phyloP scores from a whole-genome alignment of 2,113 vertebrate genomes.

The Nerophis ophidion region DNA sequence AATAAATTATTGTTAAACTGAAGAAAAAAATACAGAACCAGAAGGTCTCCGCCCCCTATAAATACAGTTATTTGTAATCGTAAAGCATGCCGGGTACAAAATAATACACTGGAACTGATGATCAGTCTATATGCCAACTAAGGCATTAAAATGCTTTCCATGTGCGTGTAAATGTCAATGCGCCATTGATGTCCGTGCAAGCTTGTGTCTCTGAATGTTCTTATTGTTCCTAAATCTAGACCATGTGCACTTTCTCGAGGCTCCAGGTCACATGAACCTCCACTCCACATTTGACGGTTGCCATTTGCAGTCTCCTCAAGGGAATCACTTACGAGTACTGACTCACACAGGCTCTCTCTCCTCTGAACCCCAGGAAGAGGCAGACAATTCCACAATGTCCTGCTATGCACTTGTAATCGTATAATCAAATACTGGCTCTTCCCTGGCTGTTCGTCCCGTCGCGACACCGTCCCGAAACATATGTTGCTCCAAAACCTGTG shows the following conservation, averaged over 20 bases:
- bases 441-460: no score
- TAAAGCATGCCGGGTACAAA: background rate
- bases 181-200: background rate
- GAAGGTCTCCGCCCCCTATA: background rate
- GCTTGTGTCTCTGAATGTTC: slow-evolving; percentile 21
- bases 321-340: slow-evolving; percentile 17
- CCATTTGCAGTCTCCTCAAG: slow-evolving; percentile 51
- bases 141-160: background rate
- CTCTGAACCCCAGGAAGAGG: background rate
- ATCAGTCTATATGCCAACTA: background rate
- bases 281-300: slow-evolving; percentile 40
- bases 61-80: background rate
- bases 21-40: background rate
- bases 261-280: slow-evolving; percentile 60
- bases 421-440: background rate
- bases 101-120: background rate
- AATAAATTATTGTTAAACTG: background rate
- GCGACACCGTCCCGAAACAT: no score
- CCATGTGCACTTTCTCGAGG: slow-evolving; percentile 43
- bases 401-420: slow-evolving; percentile 15
- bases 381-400: slow-evolving; percentile 27
- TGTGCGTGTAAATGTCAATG: background rate
- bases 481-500: no score
- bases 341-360: background rate
- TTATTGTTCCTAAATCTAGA: slow-evolving; percentile 55